phyloP scores from a whole-genome alignment of 2,797 vertebrate genomes.

The Pristis pectinata region DNA sequence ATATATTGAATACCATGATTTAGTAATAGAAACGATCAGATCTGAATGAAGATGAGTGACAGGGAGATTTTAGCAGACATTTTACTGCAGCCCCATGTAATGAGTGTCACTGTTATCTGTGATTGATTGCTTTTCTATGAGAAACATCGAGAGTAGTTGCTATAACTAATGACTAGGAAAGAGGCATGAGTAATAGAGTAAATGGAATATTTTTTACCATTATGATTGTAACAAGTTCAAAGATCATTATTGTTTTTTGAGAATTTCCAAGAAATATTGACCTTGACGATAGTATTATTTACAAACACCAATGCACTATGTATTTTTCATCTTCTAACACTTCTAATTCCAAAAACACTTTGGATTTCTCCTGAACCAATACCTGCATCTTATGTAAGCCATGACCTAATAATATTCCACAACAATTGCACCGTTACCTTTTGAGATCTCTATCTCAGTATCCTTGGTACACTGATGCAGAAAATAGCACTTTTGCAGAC shows the following conservation, averaged over 20 bases:
- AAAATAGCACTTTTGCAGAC: not conserved
- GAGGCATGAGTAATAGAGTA: constrained; percentile 3
- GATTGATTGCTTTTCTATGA: constrained; percentile 23
- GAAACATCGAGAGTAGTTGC: not conserved
- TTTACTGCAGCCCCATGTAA: not conserved
- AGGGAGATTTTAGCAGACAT: not conserved
- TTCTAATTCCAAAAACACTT: not conserved
- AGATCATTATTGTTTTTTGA: not conserved
- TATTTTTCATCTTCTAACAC: not conserved
- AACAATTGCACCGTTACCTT: not conserved
- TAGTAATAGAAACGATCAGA: not conserved
- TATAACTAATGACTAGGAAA: constrained; percentile 2
- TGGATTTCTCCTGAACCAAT: not conserved
- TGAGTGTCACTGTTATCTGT: constrained; percentile 25
- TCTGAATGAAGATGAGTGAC: not conserved
- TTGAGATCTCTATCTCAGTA: not conserved
- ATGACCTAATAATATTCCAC: not conserved
- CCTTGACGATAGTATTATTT: constrained; percentile 1
- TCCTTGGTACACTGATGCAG: not conserved
- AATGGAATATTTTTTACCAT: not conserved
- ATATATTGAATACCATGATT: not conserved
- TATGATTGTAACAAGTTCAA: not conserved
- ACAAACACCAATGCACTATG: not conserved
- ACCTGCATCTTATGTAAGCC: not conserved
- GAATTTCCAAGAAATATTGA: constrained; percentile 10